These are phyloP conservation scores for Muscicapa striata DNA, from an alignment of 2,797 vertebrate genomes.

Conservation along the genomic window DNA sequence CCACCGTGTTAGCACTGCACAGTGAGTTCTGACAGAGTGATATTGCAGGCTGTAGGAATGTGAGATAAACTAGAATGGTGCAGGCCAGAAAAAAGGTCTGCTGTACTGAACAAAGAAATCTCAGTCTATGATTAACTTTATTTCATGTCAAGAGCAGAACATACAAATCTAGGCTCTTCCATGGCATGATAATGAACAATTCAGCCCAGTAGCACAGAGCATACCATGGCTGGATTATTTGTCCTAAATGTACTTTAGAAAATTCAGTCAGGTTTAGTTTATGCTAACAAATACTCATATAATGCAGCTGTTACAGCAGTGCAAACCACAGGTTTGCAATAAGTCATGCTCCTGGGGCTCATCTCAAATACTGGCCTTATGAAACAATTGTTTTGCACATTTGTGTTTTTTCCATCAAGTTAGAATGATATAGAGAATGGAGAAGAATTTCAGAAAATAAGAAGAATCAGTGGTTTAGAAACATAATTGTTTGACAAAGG, in stretches of 20 bases:
- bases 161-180: background rate
- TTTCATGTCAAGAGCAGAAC: background rate
- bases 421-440: background rate
- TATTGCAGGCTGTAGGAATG: background rate
- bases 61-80: background rate
- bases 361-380: background rate
- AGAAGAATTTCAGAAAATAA: background rate
- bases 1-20: background rate
- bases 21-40: background rate
- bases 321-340: background rate
- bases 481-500: background rate
- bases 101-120: background rate
- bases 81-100: background rate
- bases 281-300: background rate
- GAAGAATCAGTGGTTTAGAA: background rate
- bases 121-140: background rate
- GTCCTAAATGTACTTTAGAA: background rate
- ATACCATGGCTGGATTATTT: background rate
- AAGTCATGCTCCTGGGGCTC: background rate
- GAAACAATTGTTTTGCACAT: background rate
- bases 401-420: background rate
- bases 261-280: constrained; percentile 15
- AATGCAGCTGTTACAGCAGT: background rate
- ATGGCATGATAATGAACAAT: background rate
- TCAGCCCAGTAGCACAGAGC: background rate